Evolutionary conservation across 1,140 invertebrate genomes (phyloP), one percentile per base, ranked within the genome.

Genomic region (Coptotermes formosanus): DNA sequence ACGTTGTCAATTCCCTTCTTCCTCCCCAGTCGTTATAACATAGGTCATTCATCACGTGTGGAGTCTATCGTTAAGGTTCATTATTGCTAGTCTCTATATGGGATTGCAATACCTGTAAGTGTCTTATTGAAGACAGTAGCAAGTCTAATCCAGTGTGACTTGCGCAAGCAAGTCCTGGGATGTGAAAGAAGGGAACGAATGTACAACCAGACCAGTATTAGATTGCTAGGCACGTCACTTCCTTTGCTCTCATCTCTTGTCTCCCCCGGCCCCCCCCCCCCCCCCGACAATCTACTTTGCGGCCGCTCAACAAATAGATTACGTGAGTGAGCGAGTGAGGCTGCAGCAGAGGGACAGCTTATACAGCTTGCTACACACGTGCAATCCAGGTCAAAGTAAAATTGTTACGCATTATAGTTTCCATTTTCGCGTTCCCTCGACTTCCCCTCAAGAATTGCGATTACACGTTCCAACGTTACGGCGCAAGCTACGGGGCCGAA

Each of bases 251-350:
- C 44, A 45, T 82, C 85, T 43, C 81, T 82, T 82, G 75, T 52
- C 85, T 75, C 85, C 82, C 45, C 38, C 75, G 1, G 3, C 25
- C 21, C 9, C 85, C 30, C 75, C 23, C 48, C 16, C 14, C 55
- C 44, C 64, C 82, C 85, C 82, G 12, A 30, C 85, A 86, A 86
- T 86, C 86, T 86, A 86, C 86, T 86, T 83, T 84, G 86, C 48
- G 86, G 86, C 81, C 75, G 86, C 48, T 86, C 86, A 83, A 84
- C 86, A 86, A 86, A 86, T 86, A 86, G 86, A 86, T 86, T 86
- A 86, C 86, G 86, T 86, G 86, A 83, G 48, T 55, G 25, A 45
- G 82, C 45, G 82, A 83, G 82, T 44, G 82, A 83, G 43, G 82
- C 82, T 43, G 82, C 43, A 45, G n/a, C 82, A 45, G 16, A 45